These are phyloP conservation scores for Meghimatium bilineatum DNA, from an alignment of 2,888 invertebrate genomes.

Conservation along the genomic window DNA sequence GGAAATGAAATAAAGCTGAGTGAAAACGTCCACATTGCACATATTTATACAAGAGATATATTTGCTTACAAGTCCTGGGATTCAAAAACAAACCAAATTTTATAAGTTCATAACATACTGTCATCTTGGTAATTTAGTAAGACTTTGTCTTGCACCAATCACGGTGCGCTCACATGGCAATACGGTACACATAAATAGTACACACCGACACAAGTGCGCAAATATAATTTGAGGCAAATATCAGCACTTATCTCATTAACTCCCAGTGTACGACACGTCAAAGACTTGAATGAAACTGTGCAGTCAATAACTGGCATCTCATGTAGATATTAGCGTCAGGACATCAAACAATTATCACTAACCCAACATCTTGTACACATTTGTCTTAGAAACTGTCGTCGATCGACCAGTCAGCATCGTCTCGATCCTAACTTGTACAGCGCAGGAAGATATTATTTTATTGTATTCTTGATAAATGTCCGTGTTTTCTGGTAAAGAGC, in stretches of 20 bases:
- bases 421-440: too few species aligned
- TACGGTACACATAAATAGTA: neutral
- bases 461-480: too few species aligned
- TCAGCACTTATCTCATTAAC: constrained; percentile 7
- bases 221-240: neutral
- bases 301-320: neutral
- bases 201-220: neutral
- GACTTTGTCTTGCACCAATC: too few species aligned
- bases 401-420: neutral
- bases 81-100: too few species aligned
- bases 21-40: too few species aligned
- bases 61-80: too few species aligned
- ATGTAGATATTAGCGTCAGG: neutral
- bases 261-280: neutral
- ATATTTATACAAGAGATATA: too few species aligned
- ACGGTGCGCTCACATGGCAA: neutral
- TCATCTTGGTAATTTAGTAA: too few species aligned
- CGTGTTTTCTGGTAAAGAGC: too few species aligned
- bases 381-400: neutral
- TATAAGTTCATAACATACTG: too few species aligned
- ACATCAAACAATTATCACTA: neutral
- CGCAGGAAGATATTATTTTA: too few species aligned
- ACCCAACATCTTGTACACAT: neutral
- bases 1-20: too few species aligned
- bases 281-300: neutral